A percentile compares a stretch with the other conserved stretches of the same genome.
Evolutionary conservation across 2,797 vertebrate species (phyloP).

Genomic region (Platalea minor): DNA sequence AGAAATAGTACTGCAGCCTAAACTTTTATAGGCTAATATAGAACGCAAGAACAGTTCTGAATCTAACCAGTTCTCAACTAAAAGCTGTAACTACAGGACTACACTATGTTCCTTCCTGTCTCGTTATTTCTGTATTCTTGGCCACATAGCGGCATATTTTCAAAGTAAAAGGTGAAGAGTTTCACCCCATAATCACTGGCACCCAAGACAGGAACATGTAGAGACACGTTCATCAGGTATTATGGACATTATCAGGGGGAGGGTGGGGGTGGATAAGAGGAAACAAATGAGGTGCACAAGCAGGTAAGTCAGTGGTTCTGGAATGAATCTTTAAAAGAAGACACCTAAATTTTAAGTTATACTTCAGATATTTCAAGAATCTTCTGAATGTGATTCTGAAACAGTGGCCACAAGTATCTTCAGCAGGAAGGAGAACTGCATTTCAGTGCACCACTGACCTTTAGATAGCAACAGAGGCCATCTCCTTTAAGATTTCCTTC

Average conservation of each 20-base stretch:
- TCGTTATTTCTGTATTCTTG: background rate
- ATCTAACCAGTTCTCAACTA: background rate
- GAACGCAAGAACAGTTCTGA: background rate
- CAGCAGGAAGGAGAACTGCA: background rate
- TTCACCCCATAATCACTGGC: background rate
- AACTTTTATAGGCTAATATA: background rate
- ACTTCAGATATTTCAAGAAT: background rate
- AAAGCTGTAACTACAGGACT: background rate
- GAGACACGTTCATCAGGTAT: background rate
- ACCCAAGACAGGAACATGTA: background rate
- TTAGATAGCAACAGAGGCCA: slow-evolving; percentile 95
- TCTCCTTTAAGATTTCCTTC: slow-evolving; percentile 95
- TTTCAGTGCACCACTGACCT: slow-evolving; percentile 74
- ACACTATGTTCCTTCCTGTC: background rate
- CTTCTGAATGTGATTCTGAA: background rate
- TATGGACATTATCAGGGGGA: background rate
- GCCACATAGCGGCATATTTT: background rate
- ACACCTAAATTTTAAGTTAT: background rate
- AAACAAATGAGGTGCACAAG: background rate
- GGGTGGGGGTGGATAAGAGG: background rate
- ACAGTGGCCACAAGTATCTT: background rate
- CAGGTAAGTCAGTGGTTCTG: background rate
- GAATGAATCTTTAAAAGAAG: background rate
- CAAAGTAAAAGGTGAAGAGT: background rate
- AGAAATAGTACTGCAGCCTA: background rate